phyloP scores from a whole-genome alignment of 2,888 invertebrate species.

The Colostygia pectinataria region DNA sequence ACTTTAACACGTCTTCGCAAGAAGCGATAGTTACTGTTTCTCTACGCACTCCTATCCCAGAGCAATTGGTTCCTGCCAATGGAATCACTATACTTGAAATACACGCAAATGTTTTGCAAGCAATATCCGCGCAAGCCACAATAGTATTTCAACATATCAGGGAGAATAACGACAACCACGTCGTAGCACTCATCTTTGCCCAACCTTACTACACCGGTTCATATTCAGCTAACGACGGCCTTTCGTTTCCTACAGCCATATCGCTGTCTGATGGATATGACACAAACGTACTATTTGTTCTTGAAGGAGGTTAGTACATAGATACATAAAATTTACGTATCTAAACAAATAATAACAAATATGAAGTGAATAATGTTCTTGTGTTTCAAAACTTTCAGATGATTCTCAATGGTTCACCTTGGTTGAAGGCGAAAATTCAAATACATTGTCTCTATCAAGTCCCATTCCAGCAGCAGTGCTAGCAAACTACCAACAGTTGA shows the following conservation, averaged over 20 bases:
- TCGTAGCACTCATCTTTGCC: constrained; percentile 34
- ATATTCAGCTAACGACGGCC: constrained; percentile 27
- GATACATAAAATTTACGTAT: too few species aligned
- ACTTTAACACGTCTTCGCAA: constrained; percentile 19
- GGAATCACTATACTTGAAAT: constrained; percentile 22
- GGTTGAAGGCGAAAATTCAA: constrained; percentile 22
- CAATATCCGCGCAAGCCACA: constrained; percentile 19
- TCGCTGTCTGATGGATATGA: constrained; percentile 36
- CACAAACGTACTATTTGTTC: constrained; percentile 36
- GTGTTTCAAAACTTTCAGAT: constrained; percentile 35
- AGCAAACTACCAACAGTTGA: constrained; percentile 39
- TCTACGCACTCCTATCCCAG: constrained; percentile 17
- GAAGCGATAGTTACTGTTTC: constrained; percentile 21
- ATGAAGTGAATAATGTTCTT: background rate
- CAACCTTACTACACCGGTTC: constrained; percentile 40
- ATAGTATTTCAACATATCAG: constrained; percentile 13
- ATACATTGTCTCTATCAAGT: constrained; percentile 19
- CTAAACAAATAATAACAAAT: too few species aligned
- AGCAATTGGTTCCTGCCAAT: constrained; percentile 31
- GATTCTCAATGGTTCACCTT: constrained; percentile 41
- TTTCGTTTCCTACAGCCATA: constrained; percentile 29
- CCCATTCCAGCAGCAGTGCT: constrained; percentile 37
- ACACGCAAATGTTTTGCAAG: constrained; percentile 14
- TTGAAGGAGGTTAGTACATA: constrained; percentile 42
- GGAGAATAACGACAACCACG: background rate